Base-by-base conservation (phyloP, 2,797 vertebrate genomes). In the Tauraco hartlaubi region DNA sequence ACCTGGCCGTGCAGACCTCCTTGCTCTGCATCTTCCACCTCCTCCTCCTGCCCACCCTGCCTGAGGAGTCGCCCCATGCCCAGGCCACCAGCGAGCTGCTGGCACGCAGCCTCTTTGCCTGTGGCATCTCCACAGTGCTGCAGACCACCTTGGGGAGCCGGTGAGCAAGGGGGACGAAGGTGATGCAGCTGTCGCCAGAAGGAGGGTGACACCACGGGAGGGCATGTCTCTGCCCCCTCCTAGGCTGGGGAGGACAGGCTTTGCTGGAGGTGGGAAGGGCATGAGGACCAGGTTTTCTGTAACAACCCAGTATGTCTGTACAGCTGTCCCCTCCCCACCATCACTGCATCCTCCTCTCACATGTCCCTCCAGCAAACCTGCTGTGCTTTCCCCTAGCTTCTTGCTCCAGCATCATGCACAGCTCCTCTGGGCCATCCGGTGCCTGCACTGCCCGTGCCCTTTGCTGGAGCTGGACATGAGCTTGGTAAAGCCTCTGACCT, bases 141-240 rank as follows among this genome's bases (percentile, higher is more conserved):
- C 99, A 99, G 90, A 98, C 97, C 55, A 98, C 94, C 77, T 77
- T 98, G 90, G 99, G 99, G 55, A 98, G 98, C 96, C 97, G 99
- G 99, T 99, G 97, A 97, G 94, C 26, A 41, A 59, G 33, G 25
- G 59, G 55, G 29, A 22, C 1, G 1, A 33, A 44, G 22, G 56
- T 48, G 62, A 10, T 14, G 31, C 33, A 78, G 46, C 55, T 37
- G 10, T 56, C 1, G 2, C 31, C 23, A 15, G 25, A 16, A 51
- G 52, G 31, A 63, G 35, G n/a, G 59, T 46, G 63, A 73, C 17
- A 31, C n/a, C 16, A 5, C 2, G 17, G 39, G 28, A 48, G 39
- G 11, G 12, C 35, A 33, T 1, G 14, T n/a, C 28, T 85, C 19
- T 87, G 43, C 18, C 4, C 13, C 17, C 21, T 66, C 26, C 21